Evolutionary conservation across 1,140 invertebrate species (phyloP), one percentile per base, ranked within the genome.

Genomic region (Ditylenchus dipsaci): DNA sequence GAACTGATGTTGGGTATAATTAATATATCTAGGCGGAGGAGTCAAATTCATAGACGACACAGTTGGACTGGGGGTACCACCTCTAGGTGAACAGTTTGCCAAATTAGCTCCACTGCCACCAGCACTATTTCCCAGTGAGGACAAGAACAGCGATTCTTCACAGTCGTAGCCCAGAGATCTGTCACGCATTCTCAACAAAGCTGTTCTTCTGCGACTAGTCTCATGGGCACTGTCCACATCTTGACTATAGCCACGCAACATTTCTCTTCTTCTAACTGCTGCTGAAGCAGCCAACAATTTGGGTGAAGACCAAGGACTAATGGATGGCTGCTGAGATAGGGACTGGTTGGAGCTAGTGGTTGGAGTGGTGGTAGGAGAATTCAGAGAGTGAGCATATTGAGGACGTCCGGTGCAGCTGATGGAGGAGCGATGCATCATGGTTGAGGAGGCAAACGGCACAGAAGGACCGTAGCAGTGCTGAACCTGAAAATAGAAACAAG

Each of bases 111-210:
- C 3, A 53, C 23, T 53, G 3, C 3, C 49, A 3, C 3, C 49
- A 19, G 49, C 8, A 26, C n/a, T 21, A 53, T 26, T 19, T 3
- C 3, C 23, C n/a, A 53, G 15, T 53, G 49, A 53, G 3, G 49
- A 53, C 3, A 53, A 15, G 23, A 53, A 53, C 3, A 26, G n/a
- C 3, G 49, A 53, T 3, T 53, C 49, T 15, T 53, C 49, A 21
- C n/a, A 19, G 59, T 67, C 69, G 26, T 68, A 76, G 13, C 73
- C 74, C 43, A 78, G 68, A n/a, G 77, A 79, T 30, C 76, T 64
- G 43, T 76, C 74, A 0, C 72, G 49, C 74, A 76, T 47, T 29
- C 73, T 66, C 19, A 77, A 38, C 26, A 77, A 43, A 45, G 49
- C 30, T 9, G 29, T 61, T 9, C 74, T 67, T 19, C 74, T 70